Base-by-base conservation (phyloP, 1,140 invertebrate genomes). In the Bombus superbus region DNA sequence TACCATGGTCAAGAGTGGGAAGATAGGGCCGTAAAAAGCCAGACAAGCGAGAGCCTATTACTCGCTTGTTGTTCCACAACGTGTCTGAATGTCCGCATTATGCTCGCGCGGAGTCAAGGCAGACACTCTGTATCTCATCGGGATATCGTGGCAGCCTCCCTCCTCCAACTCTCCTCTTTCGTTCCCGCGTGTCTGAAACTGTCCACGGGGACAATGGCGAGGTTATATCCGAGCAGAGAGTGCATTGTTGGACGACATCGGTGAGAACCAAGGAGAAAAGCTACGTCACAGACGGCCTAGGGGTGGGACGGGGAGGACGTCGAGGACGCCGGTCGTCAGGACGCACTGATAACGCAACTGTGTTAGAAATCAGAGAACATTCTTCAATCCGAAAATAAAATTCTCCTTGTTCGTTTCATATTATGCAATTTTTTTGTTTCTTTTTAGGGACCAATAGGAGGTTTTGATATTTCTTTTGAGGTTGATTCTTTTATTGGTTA, bases 121-220 rank as follows among this genome's bases (percentile, higher is more conserved):
- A 85, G 83, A 85, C 83, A 35, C 38, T 80, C 68, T 47, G 83
- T 85, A 85, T 85, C 69, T 85, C 83, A 53, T 74, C 78, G 83
- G 71, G 78, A 85, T 85, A 86, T 86, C 80, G 75, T 77, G 57
- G 35, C 42, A 32, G n/a, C 13, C 47, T 32, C 62, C 40, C 32
- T 2, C 5, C 22, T 3, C 22, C 53, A 32, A 47, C 4, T 18
- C 40, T 1, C 22, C 53, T 9, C 66, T 44, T 62, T 62, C 81
- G 42, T 40, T 57, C 40, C 47, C 66, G 53, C 81, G 72, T 71
- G 47, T 83, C 68, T 86, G 42, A 74, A 84, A 84, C 75, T 71
- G 82, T 84, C 82, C 53, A n/a, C 18, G 66, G 82, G 82, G 82
- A 84, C 82, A 84, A 84, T 84, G 82, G 82, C 68, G 82, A 84